These are phyloP conservation scores for Alviniconcha strummeri DNA, from an alignment of 2,888 invertebrate species.

Conservation along the genomic window DNA sequence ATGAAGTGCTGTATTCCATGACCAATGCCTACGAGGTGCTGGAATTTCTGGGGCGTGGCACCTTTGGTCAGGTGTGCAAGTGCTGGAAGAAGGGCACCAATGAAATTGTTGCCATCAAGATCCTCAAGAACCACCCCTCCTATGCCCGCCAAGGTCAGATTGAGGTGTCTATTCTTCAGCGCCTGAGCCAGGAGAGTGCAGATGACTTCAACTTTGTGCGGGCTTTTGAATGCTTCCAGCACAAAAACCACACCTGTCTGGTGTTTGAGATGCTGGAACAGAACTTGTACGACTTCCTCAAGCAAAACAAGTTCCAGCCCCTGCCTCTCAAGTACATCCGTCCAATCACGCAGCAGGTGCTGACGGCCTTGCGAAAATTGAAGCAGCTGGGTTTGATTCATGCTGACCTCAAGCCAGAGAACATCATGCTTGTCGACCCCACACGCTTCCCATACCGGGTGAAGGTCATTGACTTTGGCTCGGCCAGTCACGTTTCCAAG, in stretches of 20 bases:
- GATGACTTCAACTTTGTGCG: slow-evolving; percentile 97
- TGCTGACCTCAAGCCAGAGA: slow-evolving; percentile 99
- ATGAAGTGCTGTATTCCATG: slow-evolving; percentile 97
- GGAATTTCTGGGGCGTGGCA: slow-evolving; percentile 99
- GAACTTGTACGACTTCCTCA: slow-evolving; percentile 99
- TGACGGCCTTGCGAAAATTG: slow-evolving; percentile 86
- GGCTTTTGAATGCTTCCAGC: slow-evolving; percentile 99
- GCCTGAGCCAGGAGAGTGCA: slow-evolving; percentile 74
- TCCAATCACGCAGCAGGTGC: slow-evolving; percentile 98
- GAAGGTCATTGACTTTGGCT: slow-evolving; percentile 99
- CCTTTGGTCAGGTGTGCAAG: slow-evolving; percentile 99
- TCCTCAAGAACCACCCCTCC: slow-evolving; percentile 99
- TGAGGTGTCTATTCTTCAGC: slow-evolving; percentile 84
- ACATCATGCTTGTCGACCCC: slow-evolving; percentile 99
- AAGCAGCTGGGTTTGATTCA: slow-evolving; percentile 99
- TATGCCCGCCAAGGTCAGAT: slow-evolving; percentile 99
- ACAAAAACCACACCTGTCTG: slow-evolving; percentile 99
- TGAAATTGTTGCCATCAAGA: slow-evolving; percentile 99
- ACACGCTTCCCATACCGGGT: slow-evolving; percentile 98
- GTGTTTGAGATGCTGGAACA: slow-evolving; percentile 99
- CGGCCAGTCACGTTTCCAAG: slow-evolving; percentile 99
- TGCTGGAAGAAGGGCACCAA: slow-evolving; percentile 99
- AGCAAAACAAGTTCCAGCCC: slow-evolving; percentile 99
- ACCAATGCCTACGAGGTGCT: slow-evolving; percentile 94
- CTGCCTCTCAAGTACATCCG: slow-evolving; percentile 98